These are phyloP conservation scores for Enteromius trimaculatus DNA, from an alignment of 2,797 vertebrate species.

Conservation along the genomic window DNA sequence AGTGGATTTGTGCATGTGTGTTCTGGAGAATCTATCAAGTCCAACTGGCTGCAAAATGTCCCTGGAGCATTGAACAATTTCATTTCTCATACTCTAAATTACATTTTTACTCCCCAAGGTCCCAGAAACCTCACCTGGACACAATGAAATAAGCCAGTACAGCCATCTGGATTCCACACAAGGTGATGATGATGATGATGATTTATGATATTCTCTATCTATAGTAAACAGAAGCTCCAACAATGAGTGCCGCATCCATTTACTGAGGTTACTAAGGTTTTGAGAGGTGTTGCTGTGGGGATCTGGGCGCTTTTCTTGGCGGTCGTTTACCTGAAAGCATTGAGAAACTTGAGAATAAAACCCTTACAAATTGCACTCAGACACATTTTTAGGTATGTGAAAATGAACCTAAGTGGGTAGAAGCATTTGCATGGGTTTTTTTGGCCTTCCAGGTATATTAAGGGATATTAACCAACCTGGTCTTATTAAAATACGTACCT, in stretches of 20 bases:
- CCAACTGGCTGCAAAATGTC: constrained; percentile 27
- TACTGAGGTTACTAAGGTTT: not conserved
- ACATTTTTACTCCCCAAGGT: constrained; percentile 37
- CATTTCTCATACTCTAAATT: constrained; percentile 43
- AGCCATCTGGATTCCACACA: constrained; percentile 35
- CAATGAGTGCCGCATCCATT: not conserved
- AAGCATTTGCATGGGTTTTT: not conserved
- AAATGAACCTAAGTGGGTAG: not conserved
- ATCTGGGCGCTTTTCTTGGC: not conserved
- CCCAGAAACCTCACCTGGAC: constrained; percentile 33
- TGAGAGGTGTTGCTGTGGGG: not conserved
- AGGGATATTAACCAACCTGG: no score
- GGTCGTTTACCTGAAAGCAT: not conserved
- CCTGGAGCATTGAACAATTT: constrained; percentile 47
- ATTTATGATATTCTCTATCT: constrained; percentile 20
- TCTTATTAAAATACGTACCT: no score
- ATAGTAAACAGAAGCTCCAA: constrained; percentile 6
- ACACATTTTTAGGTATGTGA: not conserved
- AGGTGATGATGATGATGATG: constrained; percentile 22
- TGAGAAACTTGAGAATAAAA: not conserved
- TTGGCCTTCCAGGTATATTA: no score
- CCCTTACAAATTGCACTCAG: not conserved
- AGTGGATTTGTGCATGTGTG: constrained; percentile 16
- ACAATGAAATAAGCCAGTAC: constrained; percentile 15
- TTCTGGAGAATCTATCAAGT: constrained; percentile 30